These are phyloP conservation scores for Allygus modestus DNA, from an alignment of 2,888 invertebrate genomes.

Conservation along the genomic window DNA sequence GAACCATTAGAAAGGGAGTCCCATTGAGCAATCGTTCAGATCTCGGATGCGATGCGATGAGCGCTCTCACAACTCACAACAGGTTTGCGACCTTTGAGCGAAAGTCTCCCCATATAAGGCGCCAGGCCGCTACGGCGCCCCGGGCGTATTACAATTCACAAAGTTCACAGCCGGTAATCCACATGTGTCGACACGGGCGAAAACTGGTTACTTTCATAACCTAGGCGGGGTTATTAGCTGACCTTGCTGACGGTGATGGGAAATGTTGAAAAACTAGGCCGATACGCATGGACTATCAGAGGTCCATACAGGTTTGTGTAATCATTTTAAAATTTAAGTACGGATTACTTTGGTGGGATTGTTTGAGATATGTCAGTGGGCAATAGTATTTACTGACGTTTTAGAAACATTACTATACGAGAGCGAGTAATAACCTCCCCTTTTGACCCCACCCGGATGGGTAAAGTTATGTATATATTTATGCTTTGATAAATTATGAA, in stretches of 20 bases:
- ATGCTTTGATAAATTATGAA: too few species aligned
- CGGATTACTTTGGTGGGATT: too few species aligned
- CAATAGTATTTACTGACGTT: too few species aligned
- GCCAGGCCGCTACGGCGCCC: background rate
- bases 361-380: too few species aligned
- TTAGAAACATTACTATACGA: too few species aligned
- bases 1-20: slow-evolving; percentile 35
- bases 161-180: slow-evolving; percentile 36
- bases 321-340: too few species aligned
- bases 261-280: background rate
- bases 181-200: background rate
- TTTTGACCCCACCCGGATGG: too few species aligned
- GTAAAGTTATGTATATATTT: too few species aligned
- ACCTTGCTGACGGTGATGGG: slow-evolving; percentile 13
- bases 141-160: background rate
- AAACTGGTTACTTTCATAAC: slow-evolving; percentile 40
- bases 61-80: slow-evolving; percentile 11
- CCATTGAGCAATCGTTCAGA: background rate
- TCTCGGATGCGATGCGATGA: background rate
- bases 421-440: too few species aligned
- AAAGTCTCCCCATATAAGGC: slow-evolving; percentile 19
- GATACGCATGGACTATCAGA: background rate
- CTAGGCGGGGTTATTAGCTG: slow-evolving; percentile 11
- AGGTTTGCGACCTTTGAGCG: slow-evolving; percentile 25
- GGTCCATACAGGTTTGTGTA: too few species aligned